Base-by-base conservation (phyloP, 2,888 invertebrate genomes). In the Synanthedon myopaeformis region DNA sequence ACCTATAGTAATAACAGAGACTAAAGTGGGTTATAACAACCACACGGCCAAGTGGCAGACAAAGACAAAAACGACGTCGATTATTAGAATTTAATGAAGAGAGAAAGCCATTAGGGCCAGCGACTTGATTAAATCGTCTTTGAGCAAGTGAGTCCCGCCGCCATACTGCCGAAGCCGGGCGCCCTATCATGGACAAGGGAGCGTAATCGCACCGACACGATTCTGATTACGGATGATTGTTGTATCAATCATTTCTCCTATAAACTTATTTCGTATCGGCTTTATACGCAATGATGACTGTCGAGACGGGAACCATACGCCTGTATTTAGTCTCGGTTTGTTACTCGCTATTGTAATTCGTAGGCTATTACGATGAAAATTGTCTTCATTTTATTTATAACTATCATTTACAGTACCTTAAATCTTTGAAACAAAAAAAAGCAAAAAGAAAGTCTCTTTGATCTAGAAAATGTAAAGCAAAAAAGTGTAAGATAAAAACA, bases 221-320 rank as follows among this genome's bases (percentile, higher is more conserved):
- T 79, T 84, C 74, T 82, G 79, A 84, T 84, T 85, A 85, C 76
- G 76, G 74, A 75, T 79, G 85, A 83, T 85, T 79, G 83, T 84
- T 82, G 82, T 84, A 86, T 86, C 85, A 86, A 86, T 86, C 86
- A 86, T 86, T 82, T 84, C 81, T 78, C 75, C 78, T 82, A 85
- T 83, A 82, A 85, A 85, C 85, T 86, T 82, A 86, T 86, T 84
- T 83, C 80, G 84, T 82, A 83, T 82, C 79, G 79, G 75, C 75
- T 75, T 72, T 71, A 66, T 69, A 71, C 72, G 63, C 60, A 55
- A 58, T 80, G 82, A 83, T 81, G 82, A 76, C 68, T 62, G 66
- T 63, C 58, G 64, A 66, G 68, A 70, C 65, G 66, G 79, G 81
- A 81, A 81, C 77, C 78, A 74, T 82, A 82, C 79, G 76, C 72